Base-by-base conservation (phyloP, 2,888 invertebrate genomes). In the Horisme vitalbata region DNA sequence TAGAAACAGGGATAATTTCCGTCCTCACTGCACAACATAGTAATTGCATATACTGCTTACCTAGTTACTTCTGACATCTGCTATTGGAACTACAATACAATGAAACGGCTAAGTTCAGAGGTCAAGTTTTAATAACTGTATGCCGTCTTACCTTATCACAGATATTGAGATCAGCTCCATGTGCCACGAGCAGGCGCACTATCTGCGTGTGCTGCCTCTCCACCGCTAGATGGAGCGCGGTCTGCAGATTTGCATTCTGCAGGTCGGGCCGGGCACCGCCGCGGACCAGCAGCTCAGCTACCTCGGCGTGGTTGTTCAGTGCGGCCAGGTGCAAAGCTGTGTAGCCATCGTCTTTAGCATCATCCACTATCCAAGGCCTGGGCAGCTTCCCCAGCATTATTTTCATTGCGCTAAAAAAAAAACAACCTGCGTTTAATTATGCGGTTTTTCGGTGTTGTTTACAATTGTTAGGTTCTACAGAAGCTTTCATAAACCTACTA, bases 131-230 rank as follows among this genome's bases (percentile, higher is more conserved):
- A n/a, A 18, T 18, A 2, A 26, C 11, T 26, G 26, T 7, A 30
- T 32, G 18, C 27, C 4, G n/a, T 31, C 9, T 96, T 73, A 99
- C 99, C 90, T 99, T 99, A 84, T 99, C 99, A 32, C 97, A 96
- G 55, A 98, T 95, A 83, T 99, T 98, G 62, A 99, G 91, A 83
- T 98, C 97, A 23, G 98, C 97, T 6, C 96, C 96, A 79, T 97
- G 97, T 35, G 97, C 93, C 9, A 99, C 98, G 61, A 99, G 91
- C 56, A 99, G 90, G 74, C 98, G 92, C 46, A 99, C 98, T 57
- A 99, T 98, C 85, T 98, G 98, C n/a, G 97, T 97, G 84, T 99
- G 99, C 72, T 99, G 98, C 6, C 99, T 91, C 85, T 99, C 98
- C 7, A 98, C 98, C 1, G 99, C 98, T 45, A 99, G 92, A 83